Evolutionary conservation across 1,140 invertebrate genomes (phyloP).

Genomic region (Musca domestica): DNA sequence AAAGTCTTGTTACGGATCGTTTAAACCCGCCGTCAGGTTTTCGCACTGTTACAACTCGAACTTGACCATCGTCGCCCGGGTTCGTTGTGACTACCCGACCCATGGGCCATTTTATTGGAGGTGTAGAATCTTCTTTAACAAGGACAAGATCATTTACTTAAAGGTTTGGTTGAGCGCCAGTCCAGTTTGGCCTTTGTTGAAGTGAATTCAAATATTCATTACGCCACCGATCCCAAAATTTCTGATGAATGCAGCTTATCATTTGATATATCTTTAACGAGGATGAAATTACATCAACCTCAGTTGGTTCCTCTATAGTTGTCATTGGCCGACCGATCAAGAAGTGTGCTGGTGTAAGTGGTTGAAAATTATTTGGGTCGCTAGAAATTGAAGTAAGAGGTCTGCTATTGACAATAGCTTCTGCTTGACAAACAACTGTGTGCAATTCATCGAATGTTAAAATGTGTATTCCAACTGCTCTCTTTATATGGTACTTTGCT

Average conservation of each 20-base stretch:
- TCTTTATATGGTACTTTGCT: background rate
- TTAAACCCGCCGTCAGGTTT: background rate
- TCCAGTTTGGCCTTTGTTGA: conserved; percentile 28
- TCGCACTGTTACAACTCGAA: too few relatives aligned
- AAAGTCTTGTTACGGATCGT: conserved; percentile 5
- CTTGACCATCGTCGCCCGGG: background rate
- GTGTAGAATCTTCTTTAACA: conserved; percentile 44
- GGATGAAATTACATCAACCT: background rate
- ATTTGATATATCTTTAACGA: background rate
- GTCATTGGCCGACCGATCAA: too few relatives aligned
- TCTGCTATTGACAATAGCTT: too few relatives aligned
- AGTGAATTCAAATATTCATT: conserved; percentile 1
- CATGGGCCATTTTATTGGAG: conserved; percentile 8
- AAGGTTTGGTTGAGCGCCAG: conserved; percentile 23
- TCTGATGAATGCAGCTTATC: background rate
- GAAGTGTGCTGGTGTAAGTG: too few relatives aligned
- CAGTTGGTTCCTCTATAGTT: background rate
- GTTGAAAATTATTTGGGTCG: too few relatives aligned
- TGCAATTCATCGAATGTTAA: too few relatives aligned
- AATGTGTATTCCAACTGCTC: too few relatives aligned
- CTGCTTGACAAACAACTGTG: too few relatives aligned
- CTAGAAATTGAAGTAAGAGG: too few relatives aligned
- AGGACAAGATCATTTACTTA: conserved; percentile 40
- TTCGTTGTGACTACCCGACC: background rate
- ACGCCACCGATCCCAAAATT: conserved; percentile 9